Base-by-base conservation (phyloP, 2,797 vertebrate genomes). In the Ciconia nigra region DNA sequence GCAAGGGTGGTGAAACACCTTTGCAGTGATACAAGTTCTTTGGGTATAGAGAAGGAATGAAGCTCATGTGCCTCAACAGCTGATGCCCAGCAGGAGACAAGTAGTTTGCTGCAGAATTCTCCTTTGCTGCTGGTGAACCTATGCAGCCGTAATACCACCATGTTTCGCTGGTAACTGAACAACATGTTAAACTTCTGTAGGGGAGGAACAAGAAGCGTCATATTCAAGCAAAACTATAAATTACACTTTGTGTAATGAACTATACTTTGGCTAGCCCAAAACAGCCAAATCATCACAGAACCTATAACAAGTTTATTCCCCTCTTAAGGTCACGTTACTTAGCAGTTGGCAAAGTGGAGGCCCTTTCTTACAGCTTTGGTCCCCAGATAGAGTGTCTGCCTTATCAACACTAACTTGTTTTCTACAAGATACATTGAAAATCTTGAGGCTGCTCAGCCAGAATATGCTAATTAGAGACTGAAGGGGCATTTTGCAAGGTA, bases 381-480 rank as follows among this genome's bases (percentile, higher is more conserved):
- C 31, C 51, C 41, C 46, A 74, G 37, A 41, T 61, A 93, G 8
- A 46, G 3, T 49, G 22, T 49, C 55, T 87, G 47, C 41, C 76
- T 91, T 70, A 39, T 22, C 65, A 74, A 92, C 7, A 33, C 31
- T 70, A 73, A 76, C 41, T 70, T 96, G 67, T 89, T 95, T 89
- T 77, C 78, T 76, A 15, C n/a, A 61, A 76, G 37, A 73, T 87
- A 59, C 37, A 42, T 26, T 37, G 74, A 89, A 89, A 93, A 80
- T 73, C 26, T 89, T 83, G 52, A 67, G 51, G 22, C 44, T 92
- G 52, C 49, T 96, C 33, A 91, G 52, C 35, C 78, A 93, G 49
- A 79, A 89, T 87, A 82, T 93, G 89, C 46, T 94, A 94, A 95
- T 93, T 89, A 93, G 82, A 93, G 91, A 83, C 71, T 47, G 84